Percentiles rank a stretch among this genome's conserved stretches.
Evolutionary conservation across 2,888 invertebrate species (phyloP).

Genomic region (Drosophila acutilabella): DNA sequence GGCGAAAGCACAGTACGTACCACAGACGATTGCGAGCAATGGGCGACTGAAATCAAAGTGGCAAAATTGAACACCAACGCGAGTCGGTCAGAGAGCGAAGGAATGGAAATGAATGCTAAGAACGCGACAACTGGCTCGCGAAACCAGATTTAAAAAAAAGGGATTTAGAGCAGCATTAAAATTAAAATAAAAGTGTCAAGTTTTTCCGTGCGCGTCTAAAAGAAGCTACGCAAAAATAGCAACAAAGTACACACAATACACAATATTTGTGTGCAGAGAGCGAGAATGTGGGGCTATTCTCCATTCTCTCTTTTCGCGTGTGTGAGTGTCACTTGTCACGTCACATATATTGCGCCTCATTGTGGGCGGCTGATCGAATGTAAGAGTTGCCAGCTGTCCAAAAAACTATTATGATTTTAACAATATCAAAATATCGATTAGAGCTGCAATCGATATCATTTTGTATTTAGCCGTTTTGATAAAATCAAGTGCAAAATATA

Average conservation of each 20-base stretch:
- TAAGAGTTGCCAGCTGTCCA: conserved; percentile 43
- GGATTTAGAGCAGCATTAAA: conserved; percentile 28
- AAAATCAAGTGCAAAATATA: neutral
- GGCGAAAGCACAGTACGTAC: conserved; percentile 44
- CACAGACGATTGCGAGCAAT: conserved; percentile 60
- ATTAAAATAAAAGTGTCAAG: conserved; percentile 30
- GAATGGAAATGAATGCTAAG: conserved; percentile 30
- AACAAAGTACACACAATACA: conserved; percentile 39
- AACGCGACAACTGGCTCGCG: conserved; percentile 39
- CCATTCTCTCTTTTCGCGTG: conserved; percentile 20
- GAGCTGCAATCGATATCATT: conserved; percentile 23
- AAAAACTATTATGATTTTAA: conserved; percentile 1
- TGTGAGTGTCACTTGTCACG: conserved; percentile 47
- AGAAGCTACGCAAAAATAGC: conserved; percentile 49
- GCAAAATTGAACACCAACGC: conserved; percentile 55
- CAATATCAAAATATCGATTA: conserved; percentile 4
- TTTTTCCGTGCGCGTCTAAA: conserved; percentile 37
- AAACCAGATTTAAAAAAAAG: conserved; percentile 42
- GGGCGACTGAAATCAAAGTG: conserved; percentile 71
- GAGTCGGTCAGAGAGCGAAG: conserved; percentile 30
- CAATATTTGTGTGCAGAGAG: conserved; percentile 44
- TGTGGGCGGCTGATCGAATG: conserved; percentile 54
- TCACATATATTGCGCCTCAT: conserved; percentile 40
- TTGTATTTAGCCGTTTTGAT: neutral
- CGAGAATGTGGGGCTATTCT: conserved; percentile 30